Percentiles rank a stretch among this genome's conserved stretches.
phyloP scores from a whole-genome alignment of 2,888 invertebrate genomes.

The Spatulosminthurus flaviceps region DNA sequence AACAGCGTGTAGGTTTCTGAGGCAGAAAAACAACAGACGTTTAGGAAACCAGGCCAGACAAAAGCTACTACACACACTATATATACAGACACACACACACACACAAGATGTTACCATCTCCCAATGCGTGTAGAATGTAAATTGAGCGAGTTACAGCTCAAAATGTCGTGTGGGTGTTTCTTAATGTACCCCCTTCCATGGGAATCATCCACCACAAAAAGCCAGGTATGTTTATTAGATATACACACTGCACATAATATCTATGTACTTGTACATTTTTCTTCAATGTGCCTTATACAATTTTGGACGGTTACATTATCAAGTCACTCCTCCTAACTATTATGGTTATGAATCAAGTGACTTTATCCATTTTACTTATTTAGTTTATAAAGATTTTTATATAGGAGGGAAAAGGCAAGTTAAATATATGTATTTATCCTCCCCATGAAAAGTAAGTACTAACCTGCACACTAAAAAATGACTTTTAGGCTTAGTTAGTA shows the following conservation, averaged over 20 bases:
- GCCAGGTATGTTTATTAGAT: slow-evolving; percentile 8
- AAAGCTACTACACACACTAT: too few species aligned
- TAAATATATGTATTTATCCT: too few species aligned
- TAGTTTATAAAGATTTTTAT: slow-evolving; percentile 10
- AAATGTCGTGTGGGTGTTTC: slow-evolving; percentile 32
- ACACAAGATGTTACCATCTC: background rate
- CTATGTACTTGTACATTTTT: background rate
- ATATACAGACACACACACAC: too few species aligned
- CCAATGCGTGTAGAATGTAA: slow-evolving; percentile 16
- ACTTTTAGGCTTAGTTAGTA: too few species aligned
- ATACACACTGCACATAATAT: too few species aligned
- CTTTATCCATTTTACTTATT: background rate
- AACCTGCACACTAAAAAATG: too few species aligned
- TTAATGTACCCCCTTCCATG: background rate
- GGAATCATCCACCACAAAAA: slow-evolving; percentile 4
- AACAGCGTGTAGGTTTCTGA: background rate
- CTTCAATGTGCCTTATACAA: background rate
- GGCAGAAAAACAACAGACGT: background rate
- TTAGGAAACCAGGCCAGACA: background rate
- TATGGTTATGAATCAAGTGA: slow-evolving; percentile 32
- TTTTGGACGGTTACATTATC: background rate
- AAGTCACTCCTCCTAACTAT: background rate
- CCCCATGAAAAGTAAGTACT: too few species aligned
- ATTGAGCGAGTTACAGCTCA: slow-evolving; percentile 5
- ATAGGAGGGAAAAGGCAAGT: too few species aligned